A percentile compares a stretch with the other conserved stretches of the same genome.
Evolutionary conservation across 2,888 invertebrate genomes (phyloP).

Genomic region (Chloroclysta siterata): DNA sequence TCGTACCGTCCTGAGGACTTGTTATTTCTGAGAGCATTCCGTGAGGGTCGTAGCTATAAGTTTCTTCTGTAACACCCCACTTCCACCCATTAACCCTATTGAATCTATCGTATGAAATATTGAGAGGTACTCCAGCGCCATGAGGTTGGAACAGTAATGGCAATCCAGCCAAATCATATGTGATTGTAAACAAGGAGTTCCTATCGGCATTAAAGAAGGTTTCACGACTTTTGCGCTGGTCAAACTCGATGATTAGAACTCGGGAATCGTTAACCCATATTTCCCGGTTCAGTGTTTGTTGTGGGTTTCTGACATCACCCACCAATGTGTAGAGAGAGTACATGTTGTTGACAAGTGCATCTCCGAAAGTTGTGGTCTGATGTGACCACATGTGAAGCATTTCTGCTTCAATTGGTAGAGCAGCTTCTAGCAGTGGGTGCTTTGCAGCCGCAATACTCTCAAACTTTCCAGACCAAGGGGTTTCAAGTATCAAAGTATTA

Average conservation of each 20-base stretch:
- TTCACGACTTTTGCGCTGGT: conserved; percentile 95
- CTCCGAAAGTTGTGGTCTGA: conserved; percentile 91
- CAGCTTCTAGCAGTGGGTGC: conserved; percentile 93
- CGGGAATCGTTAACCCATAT: conserved; percentile 96
- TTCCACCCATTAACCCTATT: conserved; percentile 96
- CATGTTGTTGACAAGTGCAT: conserved; percentile 90
- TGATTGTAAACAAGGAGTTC: conserved; percentile 92
- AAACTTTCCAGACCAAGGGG: conserved; percentile 90
- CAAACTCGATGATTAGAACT: conserved; percentile 95
- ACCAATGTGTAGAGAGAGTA: conserved; percentile 92
- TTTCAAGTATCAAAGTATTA: conserved; percentile 90
- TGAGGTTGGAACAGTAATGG: conserved; percentile 94
- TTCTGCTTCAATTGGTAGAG: conserved; percentile 94
- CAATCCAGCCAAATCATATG: conserved; percentile 95
- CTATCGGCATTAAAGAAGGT: conserved; percentile 94
- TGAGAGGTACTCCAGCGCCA: conserved; percentile 91
- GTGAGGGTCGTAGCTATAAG: conserved; percentile 94
- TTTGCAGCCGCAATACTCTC: conserved; percentile 91
- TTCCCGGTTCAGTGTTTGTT: conserved; percentile 92
- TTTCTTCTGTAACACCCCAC: conserved; percentile 94
- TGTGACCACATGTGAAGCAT: conserved; percentile 96
- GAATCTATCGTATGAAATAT: conserved; percentile 95
- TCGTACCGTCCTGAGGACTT: conserved; percentile 95
- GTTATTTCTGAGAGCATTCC: conserved; percentile 95
- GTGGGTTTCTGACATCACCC: conserved; percentile 93